Evolutionary conservation across 1,140 invertebrate genomes (phyloP), one percentile per base, ranked within the genome.

Genomic region (Brachionus asplanchnoidis): DNA sequence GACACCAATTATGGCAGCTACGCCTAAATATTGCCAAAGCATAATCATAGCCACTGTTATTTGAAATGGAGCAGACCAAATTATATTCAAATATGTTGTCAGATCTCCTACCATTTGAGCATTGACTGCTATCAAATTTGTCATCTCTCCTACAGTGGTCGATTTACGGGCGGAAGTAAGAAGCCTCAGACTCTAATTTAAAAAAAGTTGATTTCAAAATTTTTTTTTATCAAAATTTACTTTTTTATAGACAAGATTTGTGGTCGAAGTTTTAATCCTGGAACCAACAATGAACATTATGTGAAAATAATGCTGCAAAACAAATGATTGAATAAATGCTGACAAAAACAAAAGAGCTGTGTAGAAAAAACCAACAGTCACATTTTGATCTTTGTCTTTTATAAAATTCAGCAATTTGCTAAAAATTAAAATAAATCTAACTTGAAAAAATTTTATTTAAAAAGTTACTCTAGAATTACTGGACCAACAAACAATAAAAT

Each of bases 31-130:
- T 42, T 93, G 92, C 95, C 95, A 98, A 4, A 98, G 90, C 90
- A 98, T 96, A 87, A 94, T 96, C 14, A 97, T 88, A 0, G 95
- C 94, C 9, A 98, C 88, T 9, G 90, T 91, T 86, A 98, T 97
- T 91, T 97, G 95, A 8, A 98, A 89, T 0, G 96, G 97, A 1
- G 95, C 95, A 0, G 96, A 97, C 97, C 97, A 99, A 86, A 98
- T 92, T 93, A 97, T 96, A 89, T 97, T 97, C 82, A 98, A 90
- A 88, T 97, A 97, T 0, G 89, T 90, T 85, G 89, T 91, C 75
- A 91, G 86, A 80, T 92, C 91, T 86, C 88, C 88, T 83, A 90
- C 89, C 28, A 88, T 86, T 85, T 92, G 90, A 20, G 91, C 90
- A 88, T 92, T 92, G 8, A 91, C 90, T 0, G 92, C 89, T 90